Conservation (phyloP, 2,888 invertebrate genomes). For the Drosophila nigricruria region DNA sequence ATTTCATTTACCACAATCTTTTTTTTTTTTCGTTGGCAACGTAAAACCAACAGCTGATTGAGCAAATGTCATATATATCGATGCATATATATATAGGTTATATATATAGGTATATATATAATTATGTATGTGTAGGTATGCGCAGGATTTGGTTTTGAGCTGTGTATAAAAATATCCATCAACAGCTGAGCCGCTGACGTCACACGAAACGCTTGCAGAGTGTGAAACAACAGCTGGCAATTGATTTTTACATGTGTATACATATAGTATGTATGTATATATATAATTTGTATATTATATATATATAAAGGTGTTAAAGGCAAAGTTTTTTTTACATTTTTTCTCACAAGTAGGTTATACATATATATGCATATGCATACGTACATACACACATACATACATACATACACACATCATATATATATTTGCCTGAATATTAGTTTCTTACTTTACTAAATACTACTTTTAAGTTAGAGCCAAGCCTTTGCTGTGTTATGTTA, state of each 20-base stretch:
- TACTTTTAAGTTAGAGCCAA: no score
- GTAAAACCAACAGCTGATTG: slow-evolving; percentile 57
- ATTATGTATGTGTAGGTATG: not conserved
- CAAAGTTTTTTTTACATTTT: no score
- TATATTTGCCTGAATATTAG: no score
- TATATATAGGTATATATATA: not conserved
- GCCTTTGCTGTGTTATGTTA: no score
- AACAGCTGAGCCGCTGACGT: slow-evolving; percentile 62
- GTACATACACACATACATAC: no score
- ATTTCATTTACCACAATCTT: not conserved
- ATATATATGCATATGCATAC: not conserved
- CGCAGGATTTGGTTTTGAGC: slow-evolving; percentile 39
- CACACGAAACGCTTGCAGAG: slow-evolving; percentile 28
- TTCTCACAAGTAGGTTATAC: no score
- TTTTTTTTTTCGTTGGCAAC: not conserved
- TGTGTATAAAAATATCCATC: slow-evolving; percentile 46
- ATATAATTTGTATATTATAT: not conserved
- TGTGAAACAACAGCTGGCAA: slow-evolving; percentile 43
- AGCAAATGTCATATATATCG: slow-evolving; percentile 2
- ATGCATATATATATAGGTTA: slow-evolving; percentile 9
- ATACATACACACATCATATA: not conserved
- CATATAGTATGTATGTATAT: not conserved
- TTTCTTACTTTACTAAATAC: no score
- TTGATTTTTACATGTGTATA: slow-evolving; percentile 20
- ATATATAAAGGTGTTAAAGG: not conserved